Conservation (phyloP, 2,797 vertebrate genomes). For the Galagoides demidoff region DNA sequence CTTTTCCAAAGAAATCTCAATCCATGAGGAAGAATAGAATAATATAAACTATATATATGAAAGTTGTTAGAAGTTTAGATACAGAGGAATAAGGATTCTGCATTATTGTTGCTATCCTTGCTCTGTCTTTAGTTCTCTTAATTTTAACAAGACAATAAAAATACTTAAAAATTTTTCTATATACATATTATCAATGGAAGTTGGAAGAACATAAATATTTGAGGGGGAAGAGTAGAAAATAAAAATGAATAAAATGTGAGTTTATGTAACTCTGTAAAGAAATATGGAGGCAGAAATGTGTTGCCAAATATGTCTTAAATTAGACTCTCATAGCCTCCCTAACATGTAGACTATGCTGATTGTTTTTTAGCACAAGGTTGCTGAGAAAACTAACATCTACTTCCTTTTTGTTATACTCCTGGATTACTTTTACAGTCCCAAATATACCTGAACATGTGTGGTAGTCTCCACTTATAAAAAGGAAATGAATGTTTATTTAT, state of each 20-base stretch:
- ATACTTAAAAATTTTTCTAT: neutral
- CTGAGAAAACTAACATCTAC: slow-evolving; percentile 75
- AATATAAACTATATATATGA: neutral
- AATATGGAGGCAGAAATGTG: neutral
- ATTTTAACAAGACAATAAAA: neutral
- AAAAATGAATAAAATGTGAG: neutral
- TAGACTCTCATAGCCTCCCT: slow-evolving; percentile 32
- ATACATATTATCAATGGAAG: neutral
- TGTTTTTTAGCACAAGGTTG: slow-evolving; percentile 72
- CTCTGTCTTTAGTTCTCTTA: neutral
- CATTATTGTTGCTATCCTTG: neutral
- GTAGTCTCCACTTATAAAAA: slow-evolving; percentile 61
- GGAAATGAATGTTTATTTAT: slow-evolving; percentile 83
- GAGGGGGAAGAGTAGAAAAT: neutral
- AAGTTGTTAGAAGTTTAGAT: neutral
- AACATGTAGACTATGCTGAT: slow-evolving; percentile 69
- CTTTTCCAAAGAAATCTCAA: neutral
- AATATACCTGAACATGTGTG: slow-evolving; percentile 75
- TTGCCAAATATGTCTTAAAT: slow-evolving; percentile 55
- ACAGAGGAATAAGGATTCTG: neutral
- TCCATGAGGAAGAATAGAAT: neutral
- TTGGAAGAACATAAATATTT: neutral
- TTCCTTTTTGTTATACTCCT: slow-evolving; percentile 64
- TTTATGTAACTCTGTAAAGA: fast-evolving
- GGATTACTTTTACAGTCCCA: slow-evolving; percentile 74